Conservation (phyloP, 1,140 invertebrate genomes). For the Ylistrum balloti region DNA sequence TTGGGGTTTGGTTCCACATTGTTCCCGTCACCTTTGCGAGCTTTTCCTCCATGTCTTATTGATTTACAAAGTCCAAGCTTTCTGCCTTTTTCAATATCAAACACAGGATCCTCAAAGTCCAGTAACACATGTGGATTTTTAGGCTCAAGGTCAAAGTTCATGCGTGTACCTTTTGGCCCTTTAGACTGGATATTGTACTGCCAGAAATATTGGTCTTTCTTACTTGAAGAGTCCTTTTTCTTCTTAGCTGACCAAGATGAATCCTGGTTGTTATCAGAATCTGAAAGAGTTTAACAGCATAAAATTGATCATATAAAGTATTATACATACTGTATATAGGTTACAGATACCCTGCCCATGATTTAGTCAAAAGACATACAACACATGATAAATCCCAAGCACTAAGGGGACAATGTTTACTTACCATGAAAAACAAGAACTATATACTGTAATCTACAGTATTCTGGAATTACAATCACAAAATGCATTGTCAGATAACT, state of each 20-base stretch:
- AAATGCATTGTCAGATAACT: no score
- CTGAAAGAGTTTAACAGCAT: no score
- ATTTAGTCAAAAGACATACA: no score
- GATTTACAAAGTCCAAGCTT: conserved; percentile 61
- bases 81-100: conserved; percentile 72
- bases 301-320: no score
- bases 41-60: conserved; percentile 90
- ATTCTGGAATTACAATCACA: no score
- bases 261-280: conserved; percentile 45
- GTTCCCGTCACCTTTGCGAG: conserved; percentile 98
- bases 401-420: no score
- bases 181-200: conserved; percentile 99
- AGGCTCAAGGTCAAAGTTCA: conserved; percentile 84
- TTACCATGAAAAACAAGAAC: no score
- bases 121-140: conserved; percentile 96
- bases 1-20: conserved; percentile 97
- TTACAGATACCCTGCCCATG: no score
- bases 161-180: conserved; percentile 91
- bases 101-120: conserved; percentile 82
- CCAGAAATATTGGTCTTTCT: conserved; percentile 91
- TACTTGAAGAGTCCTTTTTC: conserved; percentile 58
- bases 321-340: no score
- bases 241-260: conserved; percentile 65
- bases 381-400: no score
- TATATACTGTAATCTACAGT: no score